Percentiles rank a stretch among this genome's conserved stretches.
Conservation (phyloP, 2,888 invertebrate genomes). For the Drosophila flavopinicola region DNA sequence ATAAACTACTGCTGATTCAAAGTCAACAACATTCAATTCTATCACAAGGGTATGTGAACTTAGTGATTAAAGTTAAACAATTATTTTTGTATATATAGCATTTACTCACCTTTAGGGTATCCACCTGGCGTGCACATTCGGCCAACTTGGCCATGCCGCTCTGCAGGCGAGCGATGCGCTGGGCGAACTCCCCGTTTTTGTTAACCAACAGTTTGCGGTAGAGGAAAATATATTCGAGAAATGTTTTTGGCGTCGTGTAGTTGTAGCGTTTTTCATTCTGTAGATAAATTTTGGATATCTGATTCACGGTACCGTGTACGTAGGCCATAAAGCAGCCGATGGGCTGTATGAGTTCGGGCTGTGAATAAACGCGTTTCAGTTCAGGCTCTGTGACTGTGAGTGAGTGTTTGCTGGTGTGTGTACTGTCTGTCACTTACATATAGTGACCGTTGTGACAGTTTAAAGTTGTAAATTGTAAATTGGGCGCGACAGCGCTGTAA, state of each 20-base stretch:
- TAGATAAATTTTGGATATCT: constrained; percentile 92
- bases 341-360: constrained; percentile 87
- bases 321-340: constrained; percentile 96
- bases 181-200: constrained; percentile 89
- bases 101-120: constrained; percentile 90
- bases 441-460: constrained; percentile 53
- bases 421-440: constrained; percentile 27
- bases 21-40: too few relatives aligned
- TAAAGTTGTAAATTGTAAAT: constrained; percentile 66
- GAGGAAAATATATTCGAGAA: constrained; percentile 95
- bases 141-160: constrained; percentile 95
- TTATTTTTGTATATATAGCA: constrained; percentile 27
- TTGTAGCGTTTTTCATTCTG: constrained; percentile 95
- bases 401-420: constrained; percentile 15
- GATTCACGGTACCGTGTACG: constrained; percentile 95
- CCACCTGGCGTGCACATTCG: constrained; percentile 94
- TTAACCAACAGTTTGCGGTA: constrained; percentile 90
- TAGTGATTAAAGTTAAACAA: too few relatives aligned
- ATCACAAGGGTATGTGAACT: too few relatives aligned
- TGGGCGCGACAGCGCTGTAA: constrained; percentile 38
- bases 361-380: constrained; percentile 56
- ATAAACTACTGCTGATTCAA: too few relatives aligned
- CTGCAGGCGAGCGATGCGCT: constrained; percentile 92
- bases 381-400: constrained; percentile 3
- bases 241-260: constrained; percentile 99